These are phyloP conservation scores for Patella ulyssiponensis DNA, from an alignment of 2,888 invertebrate genomes.

Conservation along the genomic window DNA sequence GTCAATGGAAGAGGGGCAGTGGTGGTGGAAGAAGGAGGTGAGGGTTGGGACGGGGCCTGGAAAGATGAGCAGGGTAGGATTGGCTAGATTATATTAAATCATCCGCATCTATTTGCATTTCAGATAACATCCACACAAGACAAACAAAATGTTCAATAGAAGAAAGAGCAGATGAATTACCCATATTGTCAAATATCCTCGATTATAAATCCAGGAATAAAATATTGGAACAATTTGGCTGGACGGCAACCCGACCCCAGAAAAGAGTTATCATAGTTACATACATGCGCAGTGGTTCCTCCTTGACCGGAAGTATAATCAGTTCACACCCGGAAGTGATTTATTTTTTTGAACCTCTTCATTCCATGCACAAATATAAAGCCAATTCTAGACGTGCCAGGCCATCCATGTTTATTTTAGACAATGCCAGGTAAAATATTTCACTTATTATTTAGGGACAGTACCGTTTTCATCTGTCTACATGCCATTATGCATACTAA, in stretches of 20 bases:
- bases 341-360: constrained; percentile 39
- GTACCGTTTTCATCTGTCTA: no score
- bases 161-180: no score
- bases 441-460: not conserved
- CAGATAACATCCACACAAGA: no score
- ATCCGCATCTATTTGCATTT: no score
- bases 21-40: no score
- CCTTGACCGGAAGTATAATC: constrained; percentile 32
- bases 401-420: constrained; percentile 5
- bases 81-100: no score
- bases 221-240: not conserved
- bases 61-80: no score
- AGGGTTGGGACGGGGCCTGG: no score
- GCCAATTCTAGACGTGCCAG: not conserved
- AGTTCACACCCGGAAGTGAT: constrained; percentile 30
- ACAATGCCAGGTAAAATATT: not conserved
- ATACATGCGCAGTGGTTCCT: constrained; percentile 41
- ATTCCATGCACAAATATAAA: constrained; percentile 7
- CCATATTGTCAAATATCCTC: no score
- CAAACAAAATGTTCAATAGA: no score
- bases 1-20: no score
- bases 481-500: no score
- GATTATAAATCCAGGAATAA: not conserved
- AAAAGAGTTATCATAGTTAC: constrained; percentile 26
- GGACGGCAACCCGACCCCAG: not conserved